phyloP scores from a whole-genome alignment of 2,888 invertebrate species.

The Phoenoteleia sp. region DNA sequence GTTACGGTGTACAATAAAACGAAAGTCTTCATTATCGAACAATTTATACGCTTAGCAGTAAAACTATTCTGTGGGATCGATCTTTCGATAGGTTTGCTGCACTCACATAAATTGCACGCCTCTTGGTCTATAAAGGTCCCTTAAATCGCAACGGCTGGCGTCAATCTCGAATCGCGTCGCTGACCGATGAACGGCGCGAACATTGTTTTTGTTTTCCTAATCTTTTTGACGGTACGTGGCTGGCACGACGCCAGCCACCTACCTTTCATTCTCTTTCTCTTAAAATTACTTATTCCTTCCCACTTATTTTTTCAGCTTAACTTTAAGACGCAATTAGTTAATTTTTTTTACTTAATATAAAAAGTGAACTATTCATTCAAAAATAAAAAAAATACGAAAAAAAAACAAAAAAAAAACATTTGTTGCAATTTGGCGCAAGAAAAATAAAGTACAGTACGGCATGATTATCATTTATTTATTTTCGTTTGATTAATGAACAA shows the following conservation, averaged over 20 bases:
- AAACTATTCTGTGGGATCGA: background rate
- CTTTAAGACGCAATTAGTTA: no score
- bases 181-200: slow-evolving; percentile 53
- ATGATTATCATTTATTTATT: no score
- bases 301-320: background rate
- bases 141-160: slow-evolving; percentile 16
- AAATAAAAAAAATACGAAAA: no score
- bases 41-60: slow-evolving; percentile 17
- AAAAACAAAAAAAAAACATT: no score
- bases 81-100: background rate
- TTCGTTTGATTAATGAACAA: no score
- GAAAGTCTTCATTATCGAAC: background rate
- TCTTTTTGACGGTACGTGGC: slow-evolving; percentile 42
- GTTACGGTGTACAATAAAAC: slow-evolving; percentile 15
- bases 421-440: no score
- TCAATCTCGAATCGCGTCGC: slow-evolving; percentile 56
- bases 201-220: slow-evolving; percentile 64
- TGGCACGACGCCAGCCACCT: slow-evolving; percentile 37
- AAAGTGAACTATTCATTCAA: no score
- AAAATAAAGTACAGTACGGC: no score
- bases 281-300: slow-evolving; percentile 27
- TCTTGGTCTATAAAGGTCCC: slow-evolving; percentile 31
- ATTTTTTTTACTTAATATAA: no score
- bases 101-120: slow-evolving; percentile 18
- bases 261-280: slow-evolving; percentile 27